phyloP scores from a whole-genome alignment of 1,140 invertebrate species.

The Campoletis sonorensis region DNA sequence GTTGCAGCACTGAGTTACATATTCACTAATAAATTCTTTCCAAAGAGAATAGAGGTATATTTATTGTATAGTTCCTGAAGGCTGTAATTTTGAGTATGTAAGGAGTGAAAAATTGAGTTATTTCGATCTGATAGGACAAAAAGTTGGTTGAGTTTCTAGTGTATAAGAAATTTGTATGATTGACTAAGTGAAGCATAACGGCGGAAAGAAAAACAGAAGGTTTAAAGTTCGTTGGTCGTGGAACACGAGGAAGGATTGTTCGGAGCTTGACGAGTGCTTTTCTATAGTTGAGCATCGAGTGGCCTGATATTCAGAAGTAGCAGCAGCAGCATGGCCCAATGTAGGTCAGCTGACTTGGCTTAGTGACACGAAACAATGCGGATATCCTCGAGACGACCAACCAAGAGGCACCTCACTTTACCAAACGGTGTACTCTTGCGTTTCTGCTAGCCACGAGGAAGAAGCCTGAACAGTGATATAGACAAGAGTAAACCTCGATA shows the following conservation, averaged over 20 bases:
- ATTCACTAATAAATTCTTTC: no score
- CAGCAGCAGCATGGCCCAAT: slow-evolving; percentile 51
- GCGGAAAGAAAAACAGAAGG: neutral
- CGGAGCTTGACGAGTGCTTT: slow-evolving; percentile 51
- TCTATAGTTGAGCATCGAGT: slow-evolving; percentile 59
- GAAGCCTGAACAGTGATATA: slow-evolving; percentile 23
- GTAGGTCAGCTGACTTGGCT: slow-evolving; percentile 69
- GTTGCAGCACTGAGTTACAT: no score
- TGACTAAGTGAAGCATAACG: neutral
- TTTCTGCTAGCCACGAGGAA: slow-evolving; percentile 20
- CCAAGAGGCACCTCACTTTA: slow-evolving; percentile 43
- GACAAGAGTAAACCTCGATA: slow-evolving; percentile 30
- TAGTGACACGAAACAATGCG: slow-evolving; percentile 65
- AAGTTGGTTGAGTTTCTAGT: no score
- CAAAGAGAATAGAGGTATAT: no score
- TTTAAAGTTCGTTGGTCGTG: slow-evolving; percentile 14
- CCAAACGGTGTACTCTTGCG: slow-evolving; percentile 24
- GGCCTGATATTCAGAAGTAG: slow-evolving; percentile 53
- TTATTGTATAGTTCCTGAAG: no score
- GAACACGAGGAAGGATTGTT: slow-evolving; percentile 36
- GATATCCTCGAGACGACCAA: slow-evolving; percentile 60
- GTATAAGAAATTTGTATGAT: no score
- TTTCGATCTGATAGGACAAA: no score
- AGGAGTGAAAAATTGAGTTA: no score
- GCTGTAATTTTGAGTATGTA: no score